phyloP scores from a whole-genome alignment of 64 coral and sea anemone genomes.

The Catalaphyllia jardinei region DNA sequence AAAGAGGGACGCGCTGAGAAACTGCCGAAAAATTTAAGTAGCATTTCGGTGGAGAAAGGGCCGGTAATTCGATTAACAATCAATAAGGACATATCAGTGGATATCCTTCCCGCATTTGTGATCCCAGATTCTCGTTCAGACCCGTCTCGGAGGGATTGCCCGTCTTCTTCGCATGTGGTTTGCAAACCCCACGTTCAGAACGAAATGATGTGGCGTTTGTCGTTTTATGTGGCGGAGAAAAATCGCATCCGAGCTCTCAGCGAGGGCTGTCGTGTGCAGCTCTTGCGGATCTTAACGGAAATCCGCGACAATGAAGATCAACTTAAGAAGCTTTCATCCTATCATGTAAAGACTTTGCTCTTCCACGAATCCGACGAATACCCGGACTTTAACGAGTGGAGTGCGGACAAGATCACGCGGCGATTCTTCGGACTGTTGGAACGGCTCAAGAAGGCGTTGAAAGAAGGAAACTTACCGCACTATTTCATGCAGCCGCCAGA shows the following conservation, averaged over 20 bases:
- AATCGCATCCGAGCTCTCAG: slow-evolving; percentile 89
- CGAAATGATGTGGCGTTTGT: slow-evolving; percentile 82
- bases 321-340: slow-evolving; percentile 82
- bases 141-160: slow-evolving; percentile 67
- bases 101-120: slow-evolving; percentile 86
- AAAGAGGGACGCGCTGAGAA: slow-evolving; percentile 79
- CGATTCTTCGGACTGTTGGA: slow-evolving; percentile 77
- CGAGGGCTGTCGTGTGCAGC: slow-evolving; percentile 86
- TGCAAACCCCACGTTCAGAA: slow-evolving; percentile 62
- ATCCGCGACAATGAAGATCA: slow-evolving; percentile 90
- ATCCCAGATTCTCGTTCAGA: slow-evolving; percentile 85
- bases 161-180: slow-evolving; percentile 88
- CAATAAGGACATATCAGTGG: slow-evolving; percentile 90
- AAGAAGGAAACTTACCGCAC: slow-evolving; percentile 75
- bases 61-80: slow-evolving; percentile 75
- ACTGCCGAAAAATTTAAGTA: slow-evolving; percentile 76
- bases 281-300: slow-evolving; percentile 91
- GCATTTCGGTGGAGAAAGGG: slow-evolving; percentile 82
- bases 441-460: slow-evolving; percentile 54
- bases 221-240: slow-evolving; percentile 91
- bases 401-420: slow-evolving; percentile 72
- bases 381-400: slow-evolving; percentile 81
- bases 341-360: slow-evolving; percentile 89
- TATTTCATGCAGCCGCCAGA: slow-evolving; percentile 99
- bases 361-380: slow-evolving; percentile 86